These are phyloP conservation scores for Ranitomeya variabilis DNA, from an alignment of 2,113 vertebrate species.

Conservation along the genomic window DNA sequence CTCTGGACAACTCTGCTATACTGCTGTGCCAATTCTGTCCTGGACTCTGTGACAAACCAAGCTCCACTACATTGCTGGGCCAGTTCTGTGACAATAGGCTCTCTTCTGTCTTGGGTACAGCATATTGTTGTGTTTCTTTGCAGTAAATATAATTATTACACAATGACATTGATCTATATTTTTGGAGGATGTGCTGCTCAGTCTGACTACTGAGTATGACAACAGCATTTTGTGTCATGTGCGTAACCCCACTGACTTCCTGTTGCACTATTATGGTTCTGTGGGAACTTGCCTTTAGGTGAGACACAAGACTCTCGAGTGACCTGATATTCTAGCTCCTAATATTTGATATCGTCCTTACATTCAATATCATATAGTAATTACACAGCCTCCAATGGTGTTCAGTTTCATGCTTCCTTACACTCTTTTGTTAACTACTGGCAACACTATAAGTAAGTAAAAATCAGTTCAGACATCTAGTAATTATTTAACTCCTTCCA, in stretches of 20 bases:
- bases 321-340: neutral
- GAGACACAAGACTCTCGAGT: neutral
- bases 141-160: too few relatives aligned
- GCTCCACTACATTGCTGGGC: too few relatives aligned
- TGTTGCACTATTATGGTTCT: neutral
- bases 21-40: too few relatives aligned
- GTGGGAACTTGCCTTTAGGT: neutral
- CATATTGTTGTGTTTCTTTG: too few relatives aligned
- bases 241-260: neutral
- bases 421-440: neutral
- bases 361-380: neutral
- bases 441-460: too few relatives aligned
- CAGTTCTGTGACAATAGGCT: too few relatives aligned
- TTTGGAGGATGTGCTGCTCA: neutral
- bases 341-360: neutral
- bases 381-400: neutral
- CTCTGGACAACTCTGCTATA: too few relatives aligned
- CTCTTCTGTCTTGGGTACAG: too few relatives aligned
- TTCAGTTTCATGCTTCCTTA: neutral
- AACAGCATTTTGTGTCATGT: neutral
- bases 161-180: too few relatives aligned
- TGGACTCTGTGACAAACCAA: too few relatives aligned
- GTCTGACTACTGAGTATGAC: neutral
- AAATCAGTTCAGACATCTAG: too few relatives aligned
- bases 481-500: too few relatives aligned